Percentiles rank a stretch among this genome's conserved stretches.
Conservation (phyloP, 2,797 vertebrate species). For the Coracias cyanogaster region DNA sequence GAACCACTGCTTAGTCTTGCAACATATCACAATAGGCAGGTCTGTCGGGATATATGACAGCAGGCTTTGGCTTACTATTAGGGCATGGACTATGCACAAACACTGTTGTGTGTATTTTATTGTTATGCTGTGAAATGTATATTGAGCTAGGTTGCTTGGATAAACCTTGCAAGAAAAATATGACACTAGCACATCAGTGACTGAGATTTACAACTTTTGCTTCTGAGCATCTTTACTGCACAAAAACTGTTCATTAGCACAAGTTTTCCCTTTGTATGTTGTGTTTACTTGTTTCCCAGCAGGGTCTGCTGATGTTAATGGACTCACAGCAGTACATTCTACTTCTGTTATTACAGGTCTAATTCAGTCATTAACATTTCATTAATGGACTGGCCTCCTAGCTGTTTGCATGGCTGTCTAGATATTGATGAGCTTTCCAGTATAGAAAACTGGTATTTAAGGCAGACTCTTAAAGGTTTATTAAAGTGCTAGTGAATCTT, state of each 20-base stretch:
- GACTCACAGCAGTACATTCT: constrained; percentile 91
- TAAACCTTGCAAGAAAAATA: not conserved
- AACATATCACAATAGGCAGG: rapidly evolving
- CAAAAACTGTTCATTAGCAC: constrained; percentile 62
- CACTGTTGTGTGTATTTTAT: rapidly evolving
- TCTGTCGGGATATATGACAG: rapidly evolving
- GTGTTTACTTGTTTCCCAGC: constrained; percentile 88
- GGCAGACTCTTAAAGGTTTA: constrained; percentile 73
- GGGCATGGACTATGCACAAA: not conserved
- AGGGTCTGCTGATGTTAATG: constrained; percentile 91
- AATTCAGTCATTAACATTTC: constrained; percentile 99
- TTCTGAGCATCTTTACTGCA: constrained; percentile 86
- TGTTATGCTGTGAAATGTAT: not conserved
- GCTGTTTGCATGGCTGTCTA: constrained; percentile 84
- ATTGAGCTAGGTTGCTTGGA: not conserved
- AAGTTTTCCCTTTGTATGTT: constrained; percentile 79
- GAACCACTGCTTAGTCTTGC: not conserved
- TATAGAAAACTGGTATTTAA: constrained; percentile 83
- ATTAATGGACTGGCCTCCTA: constrained; percentile 94
- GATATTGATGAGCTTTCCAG: constrained; percentile 88
- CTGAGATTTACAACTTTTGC: constrained; percentile 46
- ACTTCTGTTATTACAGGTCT: constrained; percentile 94
- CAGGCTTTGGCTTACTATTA: no score
- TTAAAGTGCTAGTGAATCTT: constrained; percentile 42
- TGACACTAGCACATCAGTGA: not conserved